These are phyloP conservation scores for Aythya baeri DNA, from an alignment of 2,113 vertebrate genomes.

Conservation along the genomic window DNA sequence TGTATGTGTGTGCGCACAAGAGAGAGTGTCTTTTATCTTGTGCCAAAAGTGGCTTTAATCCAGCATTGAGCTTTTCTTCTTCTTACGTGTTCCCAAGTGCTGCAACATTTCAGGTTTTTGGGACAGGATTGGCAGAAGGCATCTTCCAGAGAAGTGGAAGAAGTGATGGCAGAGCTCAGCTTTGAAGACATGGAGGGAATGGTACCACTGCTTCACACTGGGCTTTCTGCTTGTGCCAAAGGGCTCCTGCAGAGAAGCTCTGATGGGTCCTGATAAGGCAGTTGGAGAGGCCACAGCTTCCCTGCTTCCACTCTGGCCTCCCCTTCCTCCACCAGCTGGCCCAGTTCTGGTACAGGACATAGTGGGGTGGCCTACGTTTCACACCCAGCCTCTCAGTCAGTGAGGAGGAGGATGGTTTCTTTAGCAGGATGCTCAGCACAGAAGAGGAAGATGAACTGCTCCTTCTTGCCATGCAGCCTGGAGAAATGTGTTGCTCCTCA, in stretches of 20 bases:
- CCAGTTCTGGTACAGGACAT: rapidly evolving
- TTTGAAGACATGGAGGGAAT: background rate
- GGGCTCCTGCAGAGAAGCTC: background rate
- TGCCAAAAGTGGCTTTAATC: constrained; percentile 57
- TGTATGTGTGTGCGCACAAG: background rate
- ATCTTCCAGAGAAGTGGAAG: background rate
- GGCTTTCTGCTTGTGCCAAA: background rate
- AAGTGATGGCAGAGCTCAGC: background rate
- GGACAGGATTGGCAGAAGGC: constrained; percentile 7
- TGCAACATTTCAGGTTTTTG: background rate
- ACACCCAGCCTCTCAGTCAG: background rate
- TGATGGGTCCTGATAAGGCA: background rate
- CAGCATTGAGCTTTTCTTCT: constrained; percentile 37
- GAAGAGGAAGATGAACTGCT: background rate
- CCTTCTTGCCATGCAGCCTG: background rate
- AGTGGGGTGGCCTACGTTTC: rapidly evolving
- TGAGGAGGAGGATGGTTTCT: background rate
- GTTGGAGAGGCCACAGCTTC: background rate
- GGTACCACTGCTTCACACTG: rapidly evolving
- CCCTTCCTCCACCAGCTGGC: background rate
- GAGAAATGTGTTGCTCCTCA: background rate
- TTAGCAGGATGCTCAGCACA: background rate
- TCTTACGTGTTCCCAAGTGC: background rate
- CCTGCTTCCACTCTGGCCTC: background rate
- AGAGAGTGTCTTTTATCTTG: constrained; percentile 42